Conservation (phyloP, 2,797 vertebrate species). For the Cuculus canorus region DNA sequence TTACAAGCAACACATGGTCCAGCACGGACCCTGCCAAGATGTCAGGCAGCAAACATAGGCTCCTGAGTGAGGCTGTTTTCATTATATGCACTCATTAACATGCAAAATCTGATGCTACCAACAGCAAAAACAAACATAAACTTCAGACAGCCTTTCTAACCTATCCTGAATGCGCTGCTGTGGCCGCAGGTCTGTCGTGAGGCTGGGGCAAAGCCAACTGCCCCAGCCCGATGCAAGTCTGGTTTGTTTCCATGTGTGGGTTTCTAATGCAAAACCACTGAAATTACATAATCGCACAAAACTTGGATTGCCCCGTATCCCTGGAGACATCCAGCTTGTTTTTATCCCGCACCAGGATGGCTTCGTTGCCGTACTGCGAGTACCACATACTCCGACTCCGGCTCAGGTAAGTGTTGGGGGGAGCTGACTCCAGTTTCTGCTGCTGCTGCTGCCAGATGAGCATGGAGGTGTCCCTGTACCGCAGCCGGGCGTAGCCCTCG, state of each 20-base stretch:
- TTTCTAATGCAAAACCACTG: accelerated
- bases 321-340: constrained; percentile 68
- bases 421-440: constrained; percentile 76
- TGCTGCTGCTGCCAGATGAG: constrained; percentile 95
- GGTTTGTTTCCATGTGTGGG: accelerated
- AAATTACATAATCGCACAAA: constrained; percentile 78
- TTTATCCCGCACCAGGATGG: constrained; percentile 80
- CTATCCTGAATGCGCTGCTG: accelerated
- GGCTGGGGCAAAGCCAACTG: not conserved
- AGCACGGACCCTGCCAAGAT: not conserved
- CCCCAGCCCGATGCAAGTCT: not conserved
- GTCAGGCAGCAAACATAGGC: not conserved
- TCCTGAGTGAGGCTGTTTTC: accelerated
- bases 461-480: constrained; percentile 88
- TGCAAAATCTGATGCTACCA: not conserved
- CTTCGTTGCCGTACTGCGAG: constrained; percentile 83
- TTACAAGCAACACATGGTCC: not conserved
- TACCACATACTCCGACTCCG: constrained; percentile 91
- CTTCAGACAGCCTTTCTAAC: not conserved
- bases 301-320: constrained; percentile 78
- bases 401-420: constrained; percentile 86
- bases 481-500: constrained; percentile 75
- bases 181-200: accelerated
- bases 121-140: not conserved
- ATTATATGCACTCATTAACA: accelerated